Percentiles rank a stretch among this genome's conserved stretches.
Conservation (phyloP, 1,140 invertebrate genomes). For the Zaprionus tsacasi region DNA sequence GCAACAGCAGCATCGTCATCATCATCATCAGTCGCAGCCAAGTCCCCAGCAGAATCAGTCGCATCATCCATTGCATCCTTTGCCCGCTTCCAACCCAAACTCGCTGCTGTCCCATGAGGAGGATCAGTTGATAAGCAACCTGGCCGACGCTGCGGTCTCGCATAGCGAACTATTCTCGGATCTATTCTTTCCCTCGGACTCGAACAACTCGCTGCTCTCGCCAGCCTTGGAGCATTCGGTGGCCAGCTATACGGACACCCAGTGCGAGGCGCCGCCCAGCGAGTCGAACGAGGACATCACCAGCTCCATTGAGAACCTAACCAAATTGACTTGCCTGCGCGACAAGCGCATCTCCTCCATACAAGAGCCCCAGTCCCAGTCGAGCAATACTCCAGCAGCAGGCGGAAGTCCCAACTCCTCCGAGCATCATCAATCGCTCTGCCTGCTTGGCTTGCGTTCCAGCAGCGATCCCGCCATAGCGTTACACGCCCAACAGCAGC, state of each 20-base stretch:
- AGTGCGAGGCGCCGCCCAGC: constrained; percentile 45
- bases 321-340: constrained; percentile 79
- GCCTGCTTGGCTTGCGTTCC: constrained; percentile 74
- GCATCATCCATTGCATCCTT: constrained; percentile 44
- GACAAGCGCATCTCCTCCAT: constrained; percentile 84
- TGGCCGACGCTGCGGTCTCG: constrained; percentile 69
- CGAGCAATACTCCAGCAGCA: constrained; percentile 17
- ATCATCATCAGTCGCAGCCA: constrained; percentile 41
- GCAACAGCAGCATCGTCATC: constrained; percentile 51
- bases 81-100: constrained; percentile 50
- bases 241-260: constrained; percentile 60
- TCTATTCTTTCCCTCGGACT: constrained; percentile 79
- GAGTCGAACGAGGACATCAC: constrained; percentile 69
- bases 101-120: constrained; percentile 74
- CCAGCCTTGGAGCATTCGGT: constrained; percentile 56
- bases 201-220: constrained; percentile 77
- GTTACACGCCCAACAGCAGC: constrained; percentile 66
- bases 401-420: constrained; percentile 73
- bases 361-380: constrained; percentile 83
- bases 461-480: constrained; percentile 83
- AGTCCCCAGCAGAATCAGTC: constrained; percentile 45
- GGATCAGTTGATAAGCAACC: constrained; percentile 76
- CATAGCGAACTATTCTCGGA: constrained; percentile 80
- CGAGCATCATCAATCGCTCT: constrained; percentile 65
- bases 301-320: constrained; percentile 77